phyloP scores from a whole-genome alignment of 1,140 invertebrate species.

The Ooceraea biroi region DNA sequence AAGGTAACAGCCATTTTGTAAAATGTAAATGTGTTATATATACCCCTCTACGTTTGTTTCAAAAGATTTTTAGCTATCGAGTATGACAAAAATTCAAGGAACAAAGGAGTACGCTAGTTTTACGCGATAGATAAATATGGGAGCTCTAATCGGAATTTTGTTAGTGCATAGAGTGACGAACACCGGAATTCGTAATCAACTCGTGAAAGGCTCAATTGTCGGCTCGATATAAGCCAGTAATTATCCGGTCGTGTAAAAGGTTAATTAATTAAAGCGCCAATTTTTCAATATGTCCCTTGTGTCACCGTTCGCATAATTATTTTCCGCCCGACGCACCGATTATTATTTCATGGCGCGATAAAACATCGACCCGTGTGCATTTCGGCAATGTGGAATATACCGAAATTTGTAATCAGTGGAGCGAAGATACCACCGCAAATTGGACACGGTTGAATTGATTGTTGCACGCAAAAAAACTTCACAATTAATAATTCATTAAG shows the following conservation, averaged over 20 bases:
- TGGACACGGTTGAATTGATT: slow-evolving; percentile 39
- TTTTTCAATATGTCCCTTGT: slow-evolving; percentile 40
- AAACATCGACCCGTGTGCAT: slow-evolving; percentile 30
- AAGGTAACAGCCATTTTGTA: slow-evolving; percentile 49
- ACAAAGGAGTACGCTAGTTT: slow-evolving; percentile 4
- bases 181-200: slow-evolving; percentile 44
- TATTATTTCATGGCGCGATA: slow-evolving; percentile 47
- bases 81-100: slow-evolving; percentile 1
- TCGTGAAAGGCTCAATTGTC: slow-evolving; percentile 3
- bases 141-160: slow-evolving; percentile 44
- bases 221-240: slow-evolving; percentile 27
- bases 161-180: slow-evolving; percentile 10
- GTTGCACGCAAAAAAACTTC: slow-evolving; percentile 29
- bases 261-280: slow-evolving; percentile 59
- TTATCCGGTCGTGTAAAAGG: slow-evolving; percentile 31
- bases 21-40: slow-evolving; percentile 22
- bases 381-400: slow-evolving; percentile 13
- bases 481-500: slow-evolving; percentile 48
- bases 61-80: background rate
- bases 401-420: slow-evolving; percentile 50
- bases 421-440: slow-evolving; percentile 31
- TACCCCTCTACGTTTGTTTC: slow-evolving; percentile 43
- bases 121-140: background rate
- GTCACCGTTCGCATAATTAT: slow-evolving; percentile 54
- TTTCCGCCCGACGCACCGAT: slow-evolving; percentile 21